Evolutionary conservation across 92 coral and sea anemone species (phyloP), one percentile per base, ranked within the genome.

Genomic region (Phymanthus crucifer): DNA sequence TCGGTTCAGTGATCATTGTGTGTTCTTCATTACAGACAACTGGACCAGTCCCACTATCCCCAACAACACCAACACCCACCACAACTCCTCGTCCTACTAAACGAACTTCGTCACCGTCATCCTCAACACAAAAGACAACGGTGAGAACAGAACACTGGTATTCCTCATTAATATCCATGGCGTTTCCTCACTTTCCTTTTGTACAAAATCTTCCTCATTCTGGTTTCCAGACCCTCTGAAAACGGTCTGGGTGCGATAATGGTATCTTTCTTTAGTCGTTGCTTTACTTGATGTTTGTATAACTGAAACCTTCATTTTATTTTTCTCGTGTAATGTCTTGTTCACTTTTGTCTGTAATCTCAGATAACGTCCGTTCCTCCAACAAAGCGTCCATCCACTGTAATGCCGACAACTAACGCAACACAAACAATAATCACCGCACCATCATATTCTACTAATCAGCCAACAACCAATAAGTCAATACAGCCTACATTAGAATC

Each of bases 51-150:
- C 80, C 80, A 0, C 80, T 29, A 13, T 43, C 11, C 11, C 80
- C 80, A 19, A 27, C 18, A 54, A 54, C 80, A 47, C 80, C 70
- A 12, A 68, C 3, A 52, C 71, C 80, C 14, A 54, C 80, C 4
- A 54, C 70, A 18, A 12, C 17, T 31, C 68, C 80, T 34, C 70
- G 19, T 23, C 64, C 80, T 1, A 75, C 70, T 4, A 27, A 43
- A 48, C 3, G 24, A 19, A 35, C 68, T 24, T 3, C n/a, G n/a
- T n/a, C n/a, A n/a, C n/a, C n/a, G n/a, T n/a, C 80, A 47, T 16
- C 80, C 0, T 21, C 68, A 0, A 61, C 26, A 61, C 35, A 61
- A 6, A 33, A 27, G 32, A 7, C 16, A 61, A 26, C 68, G 68
- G 68, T 61, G 14, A 61, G 68, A 61, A 61, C 7, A 24, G 64